Evolutionary conservation across 2,113 vertebrate genomes (phyloP).

Genomic region (Thalassarche chlororhynchos): DNA sequence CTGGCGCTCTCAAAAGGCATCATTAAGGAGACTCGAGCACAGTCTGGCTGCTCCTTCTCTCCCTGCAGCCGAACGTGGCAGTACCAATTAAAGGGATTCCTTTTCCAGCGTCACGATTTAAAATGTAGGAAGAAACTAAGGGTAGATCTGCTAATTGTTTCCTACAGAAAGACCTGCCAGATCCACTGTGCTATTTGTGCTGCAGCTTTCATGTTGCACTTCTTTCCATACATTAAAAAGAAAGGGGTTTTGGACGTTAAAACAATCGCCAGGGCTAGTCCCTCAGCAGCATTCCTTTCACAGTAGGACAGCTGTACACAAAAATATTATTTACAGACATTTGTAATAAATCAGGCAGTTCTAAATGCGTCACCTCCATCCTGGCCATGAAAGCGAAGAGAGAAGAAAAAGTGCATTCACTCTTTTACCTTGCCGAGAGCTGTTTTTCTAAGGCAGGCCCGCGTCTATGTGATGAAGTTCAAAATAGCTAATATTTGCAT

Average conservation of each 20-base stretch:
- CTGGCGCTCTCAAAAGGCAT: conserved; percentile 11
- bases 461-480: conserved; percentile 26
- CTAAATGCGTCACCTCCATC: conserved; percentile 47
- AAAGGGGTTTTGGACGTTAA: not conserved
- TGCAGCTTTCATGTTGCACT: not conserved
- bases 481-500: conserved; percentile 69
- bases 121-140: not conserved
- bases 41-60: conserved; percentile 34
- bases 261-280: not conserved
- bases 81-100: conserved; percentile 23
- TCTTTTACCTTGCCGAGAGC: not conserved
- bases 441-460: conserved; percentile 53
- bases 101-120: not conserved
- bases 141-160: conserved; percentile 1
- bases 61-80: not conserved
- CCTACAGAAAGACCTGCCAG: not conserved
- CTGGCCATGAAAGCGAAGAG: conserved; percentile 20
- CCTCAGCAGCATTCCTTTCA: conserved; percentile 6
- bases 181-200: not conserved
- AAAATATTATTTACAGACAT: conserved; percentile 69
- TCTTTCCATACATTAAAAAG: conserved; percentile 13
- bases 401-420: conserved; percentile 57
- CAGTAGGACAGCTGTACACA: conserved; percentile 54
- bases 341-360: conserved; percentile 62
- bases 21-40: not conserved